Base-by-base conservation (phyloP, 1,140 invertebrate genomes). In the Halictus rubicundus region DNA sequence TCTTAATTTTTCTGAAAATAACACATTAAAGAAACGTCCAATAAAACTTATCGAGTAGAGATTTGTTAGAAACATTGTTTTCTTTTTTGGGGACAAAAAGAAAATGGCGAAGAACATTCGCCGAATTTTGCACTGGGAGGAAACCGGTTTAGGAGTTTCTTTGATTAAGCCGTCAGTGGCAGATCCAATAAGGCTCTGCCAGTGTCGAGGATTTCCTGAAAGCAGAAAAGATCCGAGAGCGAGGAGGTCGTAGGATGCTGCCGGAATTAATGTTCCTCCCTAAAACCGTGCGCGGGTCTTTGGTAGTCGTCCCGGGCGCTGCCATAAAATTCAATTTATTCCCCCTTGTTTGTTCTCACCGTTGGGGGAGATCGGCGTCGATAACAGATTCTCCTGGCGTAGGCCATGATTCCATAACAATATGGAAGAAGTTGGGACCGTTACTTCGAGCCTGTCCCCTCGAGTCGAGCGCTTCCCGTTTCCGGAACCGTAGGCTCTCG, bases 261-360 rank as follows among this genome's bases (percentile, higher is more conserved):
- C 19, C 32, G 46, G 72, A 75, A 66, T 75, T 54, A 65, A 39
- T 8, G n/a, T 39, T 14, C 57, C 25, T 23, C 46, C 27, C 46
- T n/a, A 71, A 78, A 72, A 72, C 52, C 60, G 54, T 54, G 42
- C 63, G 46, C 14, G 12, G 32, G 57, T 57, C 60, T 2, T 72
- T 57, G 68, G 14, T 16, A 72, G 69, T 77, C 39, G 8, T 9
- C 2, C 6, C 16, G 60, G 76, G 8, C 27, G 25, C 42, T 64
- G 76, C n/a, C 69, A 78, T 78, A 78, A 81, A 78, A 80, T 78
- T 79, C 78, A 84, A 86, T 84, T 82, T 79, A 72, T 72, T 82
- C 78, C 79, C 82, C 85, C 82, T 87, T 86, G 84, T 84, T 82
- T 84, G 74, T 73, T 74, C 80, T 83, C 66, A 42, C 42, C 63